Percentiles rank a stretch among this genome's conserved stretches.
Evolutionary conservation across 2,113 vertebrate genomes (phyloP).

Genomic region (Promerops cafer): DNA sequence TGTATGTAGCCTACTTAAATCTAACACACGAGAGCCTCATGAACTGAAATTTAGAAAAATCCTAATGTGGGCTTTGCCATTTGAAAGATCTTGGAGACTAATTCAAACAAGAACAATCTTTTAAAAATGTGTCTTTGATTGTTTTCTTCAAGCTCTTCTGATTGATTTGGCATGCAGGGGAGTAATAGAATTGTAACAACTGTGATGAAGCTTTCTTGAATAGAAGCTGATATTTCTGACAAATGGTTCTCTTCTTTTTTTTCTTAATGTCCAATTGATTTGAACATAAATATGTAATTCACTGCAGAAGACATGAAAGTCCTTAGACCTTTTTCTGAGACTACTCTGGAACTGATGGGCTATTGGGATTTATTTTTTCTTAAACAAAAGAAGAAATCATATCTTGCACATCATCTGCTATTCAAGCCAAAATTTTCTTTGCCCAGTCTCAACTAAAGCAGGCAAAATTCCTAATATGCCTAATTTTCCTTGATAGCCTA

Average conservation of each 20-base stretch:
- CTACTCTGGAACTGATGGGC: not conserved
- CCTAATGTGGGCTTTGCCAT: not conserved
- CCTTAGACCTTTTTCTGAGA: not conserved
- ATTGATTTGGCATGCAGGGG: not conserved
- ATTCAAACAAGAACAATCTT: not conserved
- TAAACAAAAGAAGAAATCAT: not conserved
- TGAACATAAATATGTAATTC: not conserved
- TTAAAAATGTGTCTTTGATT: not conserved
- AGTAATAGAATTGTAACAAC: not conserved
- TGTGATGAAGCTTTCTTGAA: not conserved
- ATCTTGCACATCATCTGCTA: not conserved
- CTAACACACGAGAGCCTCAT: not conserved
- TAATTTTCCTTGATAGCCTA: not conserved
- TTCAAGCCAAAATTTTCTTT: not conserved
- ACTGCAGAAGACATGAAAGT: not conserved
- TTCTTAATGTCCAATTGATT: not conserved
- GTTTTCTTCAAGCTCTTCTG: not conserved
- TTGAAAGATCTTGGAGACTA: not conserved
- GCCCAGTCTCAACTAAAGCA: not conserved
- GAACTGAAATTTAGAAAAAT: conserved; percentile 9
- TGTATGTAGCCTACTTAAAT: conserved; percentile 5
- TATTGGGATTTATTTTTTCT: not conserved
- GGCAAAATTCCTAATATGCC: not conserved
- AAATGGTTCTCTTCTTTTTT: not conserved
- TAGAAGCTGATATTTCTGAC: not conserved